Percentiles rank a stretch among this genome's conserved stretches.
phyloP scores from a whole-genome alignment of 2,113 vertebrate species.

The Garra rufa region DNA sequence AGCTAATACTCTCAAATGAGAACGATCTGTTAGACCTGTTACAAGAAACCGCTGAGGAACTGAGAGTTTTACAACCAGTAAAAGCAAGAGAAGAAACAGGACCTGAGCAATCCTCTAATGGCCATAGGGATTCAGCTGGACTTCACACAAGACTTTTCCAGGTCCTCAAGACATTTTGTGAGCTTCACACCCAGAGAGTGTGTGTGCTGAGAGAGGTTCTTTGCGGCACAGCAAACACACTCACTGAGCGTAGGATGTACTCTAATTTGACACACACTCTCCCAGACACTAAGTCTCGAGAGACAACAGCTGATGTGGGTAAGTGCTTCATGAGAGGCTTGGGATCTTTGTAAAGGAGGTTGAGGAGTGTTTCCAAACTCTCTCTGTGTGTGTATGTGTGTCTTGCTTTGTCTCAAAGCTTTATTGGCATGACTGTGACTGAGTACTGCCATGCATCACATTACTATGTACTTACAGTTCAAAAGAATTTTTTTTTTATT shows the following conservation, averaged over 20 bases:
- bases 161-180: conserved; percentile 34
- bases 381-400: background rate
- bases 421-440: background rate
- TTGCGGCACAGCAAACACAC: conserved; percentile 12
- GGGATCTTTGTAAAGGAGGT: background rate
- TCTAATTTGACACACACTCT: conserved; percentile 20
- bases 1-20: conserved; percentile 35
- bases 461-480: background rate
- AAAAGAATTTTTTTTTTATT: no score
- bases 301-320: conserved; percentile 28
- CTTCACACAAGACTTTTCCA: conserved; percentile 34
- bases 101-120: background rate
- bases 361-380: background rate
- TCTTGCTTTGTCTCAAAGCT: background rate
- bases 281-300: conserved; percentile 2
- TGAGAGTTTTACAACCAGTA: conserved; percentile 30
- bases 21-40: conserved; percentile 33
- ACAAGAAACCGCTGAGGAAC: conserved; percentile 20
- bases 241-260: conserved; percentile 9
- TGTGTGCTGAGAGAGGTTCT: conserved; percentile 36
- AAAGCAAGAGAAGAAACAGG: conserved; percentile 3
- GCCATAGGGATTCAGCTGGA: conserved; percentile 26
- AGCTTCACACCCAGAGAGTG: conserved; percentile 31
- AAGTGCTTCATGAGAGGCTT: conserved; percentile 17
- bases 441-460: background rate